Base-by-base conservation (phyloP, 2,113 vertebrate species). In the Plecotus auritus region DNA sequence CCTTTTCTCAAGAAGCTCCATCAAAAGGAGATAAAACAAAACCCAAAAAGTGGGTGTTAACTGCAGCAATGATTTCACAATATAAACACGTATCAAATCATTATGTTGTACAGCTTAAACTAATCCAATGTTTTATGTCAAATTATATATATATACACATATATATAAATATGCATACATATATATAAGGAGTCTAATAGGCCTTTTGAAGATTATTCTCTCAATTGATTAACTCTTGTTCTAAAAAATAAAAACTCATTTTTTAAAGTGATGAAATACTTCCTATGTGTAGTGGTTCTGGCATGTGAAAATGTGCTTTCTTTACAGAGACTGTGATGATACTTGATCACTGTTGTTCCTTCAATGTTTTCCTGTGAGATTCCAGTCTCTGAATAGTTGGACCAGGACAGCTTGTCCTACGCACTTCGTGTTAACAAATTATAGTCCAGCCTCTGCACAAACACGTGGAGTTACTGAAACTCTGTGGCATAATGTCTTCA, bases 401-500 rank as follows among this genome's bases (percentile, higher is more conserved):
- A 13, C 32, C 9, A 20, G 3, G 69, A 18, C 42, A 22, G 3
- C 0, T 4, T 2, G 42, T 32, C 67, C 14, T 18, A 3, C 0
- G 12, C 32, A 40, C 66, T 10, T 20, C 4, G 0, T 56, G 11
- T 1, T 17, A 10, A 49, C 1, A 40, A 13, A 23, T 2, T 18
- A 1, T 2, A 16, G 37, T 3, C 12, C 35, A n/a, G 20, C 40
- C 13, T 13, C 49, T 67, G 40, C 23, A 54, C 17, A 18, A 7
- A 40, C 9, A 6, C 11, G 3, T 14, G 42, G 45, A 18, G 18
- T 49, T 14, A 5, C 9, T 17, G 49, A n/a, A 0, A 35, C 72
- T 56, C 1, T 1, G n/a, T 12, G 20, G 12, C 0, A 7, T 3
- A 28, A 49, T 0, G 3, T n/a, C 28, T 10, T 56, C 9, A 0